Conservation (phyloP, 2,888 invertebrate genomes). For the Gymnosoma rotundatum region DNA sequence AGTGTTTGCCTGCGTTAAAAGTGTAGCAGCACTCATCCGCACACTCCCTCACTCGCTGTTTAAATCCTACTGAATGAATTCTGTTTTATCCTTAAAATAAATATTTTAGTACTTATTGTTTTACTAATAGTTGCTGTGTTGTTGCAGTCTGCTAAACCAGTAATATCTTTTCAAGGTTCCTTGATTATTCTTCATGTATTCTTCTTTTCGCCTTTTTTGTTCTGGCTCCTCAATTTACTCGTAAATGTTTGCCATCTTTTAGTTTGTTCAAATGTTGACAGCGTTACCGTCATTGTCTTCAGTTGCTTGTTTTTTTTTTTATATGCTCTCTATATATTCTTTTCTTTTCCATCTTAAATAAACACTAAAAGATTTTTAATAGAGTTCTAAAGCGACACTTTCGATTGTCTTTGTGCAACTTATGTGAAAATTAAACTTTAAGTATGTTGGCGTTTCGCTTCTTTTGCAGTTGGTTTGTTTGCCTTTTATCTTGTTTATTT, state of each 20-base stretch:
- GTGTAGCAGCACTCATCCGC: conserved; percentile 79
- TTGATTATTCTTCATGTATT: conserved; percentile 23
- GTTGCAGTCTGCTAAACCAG: conserved; percentile 4
- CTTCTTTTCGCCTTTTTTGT: background rate
- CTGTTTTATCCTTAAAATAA: conserved; percentile 80
- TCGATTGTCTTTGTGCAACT: conserved; percentile 79
- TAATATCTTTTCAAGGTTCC: conserved; percentile 62
- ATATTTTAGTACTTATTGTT: conserved; percentile 78
- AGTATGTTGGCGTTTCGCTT: conserved; percentile 70
- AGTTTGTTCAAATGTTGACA: conserved; percentile 66
- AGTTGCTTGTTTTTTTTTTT: conserved; percentile 38
- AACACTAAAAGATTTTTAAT: conserved; percentile 79
- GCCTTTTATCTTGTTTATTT: background rate
- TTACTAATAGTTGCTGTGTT: conserved; percentile 68
- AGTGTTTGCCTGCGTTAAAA: conserved; percentile 65
- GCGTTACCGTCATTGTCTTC: conserved; percentile 73
- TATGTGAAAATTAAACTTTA: conserved; percentile 77
- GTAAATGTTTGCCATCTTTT: conserved; percentile 60
- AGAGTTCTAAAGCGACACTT: conserved; percentile 80
- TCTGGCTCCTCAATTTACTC: conserved; percentile 21
- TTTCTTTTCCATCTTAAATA: conserved; percentile 48
- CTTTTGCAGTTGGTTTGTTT: conserved; percentile 45
- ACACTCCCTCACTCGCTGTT: conserved; percentile 71
- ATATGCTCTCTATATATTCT: background rate
- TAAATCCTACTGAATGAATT: conserved; percentile 80